Base-by-base conservation (phyloP, 2,113 vertebrate species). In the Elachura formosa region DNA sequence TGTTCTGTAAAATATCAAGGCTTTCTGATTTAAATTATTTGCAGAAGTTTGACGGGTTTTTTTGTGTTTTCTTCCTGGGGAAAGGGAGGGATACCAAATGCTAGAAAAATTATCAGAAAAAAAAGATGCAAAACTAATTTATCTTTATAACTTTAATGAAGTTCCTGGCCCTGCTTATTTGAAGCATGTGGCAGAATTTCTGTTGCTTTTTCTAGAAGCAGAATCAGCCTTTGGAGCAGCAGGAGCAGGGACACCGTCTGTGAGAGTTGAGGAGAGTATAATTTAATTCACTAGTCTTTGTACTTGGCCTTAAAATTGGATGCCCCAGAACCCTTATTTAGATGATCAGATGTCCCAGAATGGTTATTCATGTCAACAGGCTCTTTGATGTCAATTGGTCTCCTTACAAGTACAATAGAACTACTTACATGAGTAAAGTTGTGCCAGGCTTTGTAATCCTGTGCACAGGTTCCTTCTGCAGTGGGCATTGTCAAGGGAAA, bases 21-120 rank as follows among this genome's bases (percentile, higher is more conserved):
- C 87, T 96, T 96, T 97, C 96, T 95, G 81, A 93, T 74, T 91
- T 96, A 91, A 95, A 91, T 96, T 95, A 94, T 90, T 94, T 93
- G 64, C 48, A 91, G 83, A 90, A 88, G n/a, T 91, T 93, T 66
- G n/a, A 46, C 29, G 71, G 20, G 4, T 59, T 90, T 89, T 89
- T 89, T 84, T 77, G 22, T 51, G 15, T 84, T 95, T 93, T 85
- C 9, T 90, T 94, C 62, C 51, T 46, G 46, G 87, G 87, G 55
- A 91, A 86, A 84, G 43, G 68, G 80, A 84, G 80, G 89, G 87
- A 64, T 86, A 58, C 41, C 64, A 91, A 92, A 94, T 18, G 55
- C 12, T 34, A 81, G 64, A 26, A 56, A 64, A 87, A 69, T 10
- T 10, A 74, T 91, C 43, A 66, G 26, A 54, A 41, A 43, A 74